A percentile compares a stretch with the other conserved stretches of the same genome.
Conservation (phyloP, 2,113 vertebrate species). For the Amazona vittata region DNA sequence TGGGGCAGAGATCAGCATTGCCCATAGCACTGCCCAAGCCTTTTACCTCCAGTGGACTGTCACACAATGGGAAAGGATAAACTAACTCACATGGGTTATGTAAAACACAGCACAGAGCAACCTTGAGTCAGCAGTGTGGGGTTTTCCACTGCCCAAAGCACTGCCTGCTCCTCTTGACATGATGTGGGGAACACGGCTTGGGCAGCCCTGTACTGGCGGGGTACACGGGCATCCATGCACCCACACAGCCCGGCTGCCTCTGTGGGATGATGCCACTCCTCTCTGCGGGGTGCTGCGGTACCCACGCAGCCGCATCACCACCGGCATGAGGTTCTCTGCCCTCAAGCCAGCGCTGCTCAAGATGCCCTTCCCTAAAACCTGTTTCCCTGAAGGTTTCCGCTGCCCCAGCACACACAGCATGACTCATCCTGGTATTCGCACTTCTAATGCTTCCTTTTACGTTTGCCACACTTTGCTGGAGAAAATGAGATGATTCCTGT, state of each 20-base stretch:
- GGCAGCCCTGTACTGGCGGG: accelerated
- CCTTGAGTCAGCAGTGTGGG: not conserved
- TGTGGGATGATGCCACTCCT: accelerated
- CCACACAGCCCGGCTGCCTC: accelerated
- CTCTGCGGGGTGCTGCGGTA: accelerated
- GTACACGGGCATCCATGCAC: accelerated
- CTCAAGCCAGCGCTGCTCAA: not conserved
- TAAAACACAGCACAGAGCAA: not conserved
- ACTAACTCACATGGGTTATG: not conserved
- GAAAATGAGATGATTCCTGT: slow-evolving; percentile 23
- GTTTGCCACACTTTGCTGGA: not conserved
- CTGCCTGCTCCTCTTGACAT: accelerated
- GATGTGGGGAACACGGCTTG: accelerated
- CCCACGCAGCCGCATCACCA: not conserved
- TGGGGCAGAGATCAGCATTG: too few species aligned
- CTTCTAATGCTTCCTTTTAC: not conserved
- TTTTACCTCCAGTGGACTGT: not conserved
- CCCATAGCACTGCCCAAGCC: not conserved
- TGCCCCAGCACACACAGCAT: accelerated
- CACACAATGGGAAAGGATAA: accelerated
- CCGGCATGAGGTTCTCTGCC: not conserved
- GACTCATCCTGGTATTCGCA: not conserved
- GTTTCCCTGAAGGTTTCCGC: not conserved
- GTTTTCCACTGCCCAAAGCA: not conserved
- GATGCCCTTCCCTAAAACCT: not conserved